These are phyloP conservation scores for cat (Felis catus) DNA, from an alignment of 2,113 vertebrate genomes.

Conservation along the genomic window DNA sequence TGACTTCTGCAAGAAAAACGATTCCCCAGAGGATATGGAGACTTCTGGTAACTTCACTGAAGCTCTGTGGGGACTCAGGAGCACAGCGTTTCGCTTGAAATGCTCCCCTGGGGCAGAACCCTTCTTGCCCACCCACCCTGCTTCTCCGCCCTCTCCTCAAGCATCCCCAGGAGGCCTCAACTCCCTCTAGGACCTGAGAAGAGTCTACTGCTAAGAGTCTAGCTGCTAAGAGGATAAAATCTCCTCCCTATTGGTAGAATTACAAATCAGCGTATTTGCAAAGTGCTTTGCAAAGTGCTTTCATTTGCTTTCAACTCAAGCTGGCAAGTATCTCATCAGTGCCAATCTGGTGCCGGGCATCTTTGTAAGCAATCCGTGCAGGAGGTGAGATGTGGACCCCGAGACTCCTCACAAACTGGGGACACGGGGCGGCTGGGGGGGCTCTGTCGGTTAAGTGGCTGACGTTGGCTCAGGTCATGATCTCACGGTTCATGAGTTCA, in stretches of 20 bases:
- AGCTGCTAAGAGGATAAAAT: not conserved
- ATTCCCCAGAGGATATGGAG: not conserved
- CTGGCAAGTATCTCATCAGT: conserved; percentile 11
- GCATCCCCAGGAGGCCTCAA: not conserved
- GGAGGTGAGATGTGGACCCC: not conserved
- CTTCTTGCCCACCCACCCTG: too few species aligned
- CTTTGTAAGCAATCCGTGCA: not conserved
- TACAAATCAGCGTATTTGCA: not conserved
- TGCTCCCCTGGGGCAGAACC: not conserved
- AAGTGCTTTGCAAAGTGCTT: conserved; percentile 48
- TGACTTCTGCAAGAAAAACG: not conserved
- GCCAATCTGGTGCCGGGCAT: not conserved
- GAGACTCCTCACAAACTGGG: not conserved
- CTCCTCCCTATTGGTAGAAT: not conserved
- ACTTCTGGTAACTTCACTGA: not conserved
- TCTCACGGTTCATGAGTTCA: too few species aligned
- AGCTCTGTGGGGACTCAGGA: not conserved
- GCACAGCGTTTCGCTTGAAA: not conserved
- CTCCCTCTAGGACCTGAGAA: not conserved
- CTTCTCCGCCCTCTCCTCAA: not conserved
- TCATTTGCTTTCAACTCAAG: conserved; percentile 8
- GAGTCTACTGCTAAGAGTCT: not conserved
- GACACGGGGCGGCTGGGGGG: not conserved
- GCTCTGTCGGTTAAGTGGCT: too few species aligned
- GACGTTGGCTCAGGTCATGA: too few species aligned